Conservation (phyloP, 2,113 vertebrate species). For the Mobula hypostoma region DNA sequence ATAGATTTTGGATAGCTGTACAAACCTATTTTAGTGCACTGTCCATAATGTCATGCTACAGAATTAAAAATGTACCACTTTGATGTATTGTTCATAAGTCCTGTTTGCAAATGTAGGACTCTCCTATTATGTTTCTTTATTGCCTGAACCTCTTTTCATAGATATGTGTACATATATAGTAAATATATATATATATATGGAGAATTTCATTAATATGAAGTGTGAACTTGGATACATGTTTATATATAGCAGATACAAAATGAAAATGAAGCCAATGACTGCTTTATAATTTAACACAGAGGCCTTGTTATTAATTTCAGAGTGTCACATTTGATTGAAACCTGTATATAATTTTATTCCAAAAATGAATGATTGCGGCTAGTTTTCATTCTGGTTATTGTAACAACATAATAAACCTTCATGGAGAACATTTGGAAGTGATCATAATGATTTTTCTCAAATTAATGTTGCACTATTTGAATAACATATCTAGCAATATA, state of each 20-base stretch:
- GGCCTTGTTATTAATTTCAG: slow-evolving; percentile 66
- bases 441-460: background rate
- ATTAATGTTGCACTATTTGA: background rate
- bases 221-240: slow-evolving; percentile 46
- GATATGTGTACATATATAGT: slow-evolving; percentile 49
- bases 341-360: slow-evolving; percentile 64
- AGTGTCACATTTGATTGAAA: slow-evolving; percentile 58
- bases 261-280: slow-evolving; percentile 49
- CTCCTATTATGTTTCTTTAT: slow-evolving; percentile 33
- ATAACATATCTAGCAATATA: background rate
- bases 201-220: slow-evolving; percentile 46
- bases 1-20: slow-evolving; percentile 7
- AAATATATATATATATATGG: slow-evolving; percentile 58
- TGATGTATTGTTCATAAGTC: background rate
- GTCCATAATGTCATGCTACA: slow-evolving; percentile 23
- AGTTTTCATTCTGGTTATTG: slow-evolving; percentile 58
- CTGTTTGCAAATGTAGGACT: background rate
- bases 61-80: slow-evolving; percentile 11
- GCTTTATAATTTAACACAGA: slow-evolving; percentile 53
- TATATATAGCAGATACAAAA: slow-evolving; percentile 51
- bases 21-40: slow-evolving; percentile 30
- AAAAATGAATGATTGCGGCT: slow-evolving; percentile 63
- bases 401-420: slow-evolving; percentile 80
- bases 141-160: slow-evolving; percentile 29
- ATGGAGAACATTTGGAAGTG: slow-evolving; percentile 70